Evolutionary conservation across 2,888 invertebrate genomes (phyloP), one percentile per base, ranked within the genome.

Genomic region (Ennomos quercinarius): DNA sequence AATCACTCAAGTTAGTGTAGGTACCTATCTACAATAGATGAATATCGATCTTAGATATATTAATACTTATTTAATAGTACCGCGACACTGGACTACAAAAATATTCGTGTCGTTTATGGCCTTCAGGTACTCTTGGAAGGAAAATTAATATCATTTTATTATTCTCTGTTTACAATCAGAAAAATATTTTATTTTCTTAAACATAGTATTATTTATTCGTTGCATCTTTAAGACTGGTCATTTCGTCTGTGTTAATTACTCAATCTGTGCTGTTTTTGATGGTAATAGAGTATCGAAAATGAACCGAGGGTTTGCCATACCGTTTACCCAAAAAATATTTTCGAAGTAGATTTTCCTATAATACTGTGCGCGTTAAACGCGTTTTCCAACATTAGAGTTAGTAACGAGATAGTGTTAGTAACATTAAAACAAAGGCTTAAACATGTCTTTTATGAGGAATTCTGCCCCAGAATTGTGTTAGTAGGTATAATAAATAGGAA

Each of bases 401-500:
- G 53, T 57, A 45, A 59, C 43, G 58, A 43, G 43, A 61, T 46
- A 57, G 53, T 47, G 78, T 83, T 81, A 81, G 73, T 78, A 82
- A 77, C 73, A 77, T 69, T 78, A 72, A 76, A 76, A 73, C 74
- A 78, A 77, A 80, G 80, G 78, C 82, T 80, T 78, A 78, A 84
- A 86, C 81, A 89, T 92, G 91, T 92, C 91, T 92, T 91, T 92
- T 92, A 76, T 69, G 81, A 89, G 88, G 87, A 91, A 90, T 90
- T 88, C 83, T 86, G 88, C 84, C 87, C 84, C 86, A 84, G 86
- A 86, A 86, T 81, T 78, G 80, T 81, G 78, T 77, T 77, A 80
- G 74, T n/a, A n/a, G n/a, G n/a, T 79, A 78, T 69, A 77, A 76
- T 71, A 74, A 77, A 51, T 83, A 83, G 89, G 90, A 90, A 89